These are phyloP conservation scores for Oreortyx pictus DNA, from an alignment of 2,797 vertebrate species.

Conservation along the genomic window DNA sequence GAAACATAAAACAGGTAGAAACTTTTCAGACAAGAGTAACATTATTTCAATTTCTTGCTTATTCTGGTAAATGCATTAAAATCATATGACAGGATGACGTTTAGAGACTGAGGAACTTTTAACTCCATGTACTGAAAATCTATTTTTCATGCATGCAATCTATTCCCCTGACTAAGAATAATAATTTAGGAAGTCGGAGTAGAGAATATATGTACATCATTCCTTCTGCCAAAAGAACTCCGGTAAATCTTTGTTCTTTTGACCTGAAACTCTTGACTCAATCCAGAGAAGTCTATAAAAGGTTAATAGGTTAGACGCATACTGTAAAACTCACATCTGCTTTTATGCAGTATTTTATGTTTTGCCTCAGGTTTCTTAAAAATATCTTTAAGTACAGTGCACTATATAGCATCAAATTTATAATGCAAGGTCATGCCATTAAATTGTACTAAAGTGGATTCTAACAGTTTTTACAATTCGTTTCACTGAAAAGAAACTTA, in stretches of 20 bases:
- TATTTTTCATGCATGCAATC: conserved; percentile 16
- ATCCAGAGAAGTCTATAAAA: not conserved
- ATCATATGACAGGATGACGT: not conserved
- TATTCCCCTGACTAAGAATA: conserved; percentile 46
- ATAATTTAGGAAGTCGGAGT: conserved; percentile 60
- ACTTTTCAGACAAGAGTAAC: not conserved
- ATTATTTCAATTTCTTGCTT: not conserved
- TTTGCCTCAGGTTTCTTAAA: not conserved
- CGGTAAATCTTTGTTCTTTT: conserved; percentile 54
- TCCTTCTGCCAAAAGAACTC: conserved; percentile 34
- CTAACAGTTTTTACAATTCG: not conserved
- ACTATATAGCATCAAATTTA: not conserved
- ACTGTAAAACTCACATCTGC: not conserved
- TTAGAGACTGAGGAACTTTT: conserved; percentile 29
- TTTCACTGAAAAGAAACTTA: not conserved
- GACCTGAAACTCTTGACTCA: conserved; percentile 40
- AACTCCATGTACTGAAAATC: conserved; percentile 49
- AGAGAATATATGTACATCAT: conserved; percentile 7
- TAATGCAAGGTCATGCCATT: not conserved
- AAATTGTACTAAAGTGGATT: not conserved
- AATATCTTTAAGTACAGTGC: not conserved
- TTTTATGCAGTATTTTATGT: not conserved
- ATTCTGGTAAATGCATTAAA: not conserved
- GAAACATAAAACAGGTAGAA: not conserved
- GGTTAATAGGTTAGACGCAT: not conserved